Percentiles rank a stretch among this genome's conserved stretches.
Conservation (phyloP, 2,797 vertebrate genomes). For the Poecilia velifera region DNA sequence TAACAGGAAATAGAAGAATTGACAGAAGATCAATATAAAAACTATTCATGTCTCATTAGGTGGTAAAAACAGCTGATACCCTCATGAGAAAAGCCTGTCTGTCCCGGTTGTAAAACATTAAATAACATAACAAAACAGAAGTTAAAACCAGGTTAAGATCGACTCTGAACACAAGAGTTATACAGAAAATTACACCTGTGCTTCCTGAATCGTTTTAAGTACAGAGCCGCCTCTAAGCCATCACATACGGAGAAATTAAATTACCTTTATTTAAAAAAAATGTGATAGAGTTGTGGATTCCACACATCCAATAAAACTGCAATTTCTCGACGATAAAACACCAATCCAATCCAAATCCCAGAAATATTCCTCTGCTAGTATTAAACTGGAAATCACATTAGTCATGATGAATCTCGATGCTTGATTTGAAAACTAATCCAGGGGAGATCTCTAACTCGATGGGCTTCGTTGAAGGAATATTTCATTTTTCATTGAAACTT, state of each 20-base stretch:
- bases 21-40: constrained; percentile 38
- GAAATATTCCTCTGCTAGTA: constrained; percentile 38
- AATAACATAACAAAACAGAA: constrained; percentile 19
- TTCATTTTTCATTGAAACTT: not conserved
- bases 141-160: not conserved
- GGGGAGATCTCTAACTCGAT: constrained; percentile 28
- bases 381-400: constrained; percentile 57
- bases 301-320: constrained; percentile 46
- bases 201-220: constrained; percentile 21
- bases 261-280: constrained; percentile 18
- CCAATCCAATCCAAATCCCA: constrained; percentile 25
- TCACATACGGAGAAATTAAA: constrained; percentile 22
- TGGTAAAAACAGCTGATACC: constrained; percentile 52
- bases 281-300: constrained; percentile 37
- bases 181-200: not conserved
- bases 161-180: not conserved
- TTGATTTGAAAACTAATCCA: constrained; percentile 46
- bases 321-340: constrained; percentile 48
- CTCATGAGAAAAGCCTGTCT: not conserved
- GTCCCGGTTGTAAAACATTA: not conserved
- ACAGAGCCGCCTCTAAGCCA: constrained; percentile 5
- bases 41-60: constrained; percentile 56
- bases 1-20: not conserved
- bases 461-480: constrained; percentile 17
- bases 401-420: constrained; percentile 41